Evolutionary conservation across 2,113 vertebrate species (phyloP), one percentile per base, ranked within the genome.

Genomic region (Ariopsis seemanni): DNA sequence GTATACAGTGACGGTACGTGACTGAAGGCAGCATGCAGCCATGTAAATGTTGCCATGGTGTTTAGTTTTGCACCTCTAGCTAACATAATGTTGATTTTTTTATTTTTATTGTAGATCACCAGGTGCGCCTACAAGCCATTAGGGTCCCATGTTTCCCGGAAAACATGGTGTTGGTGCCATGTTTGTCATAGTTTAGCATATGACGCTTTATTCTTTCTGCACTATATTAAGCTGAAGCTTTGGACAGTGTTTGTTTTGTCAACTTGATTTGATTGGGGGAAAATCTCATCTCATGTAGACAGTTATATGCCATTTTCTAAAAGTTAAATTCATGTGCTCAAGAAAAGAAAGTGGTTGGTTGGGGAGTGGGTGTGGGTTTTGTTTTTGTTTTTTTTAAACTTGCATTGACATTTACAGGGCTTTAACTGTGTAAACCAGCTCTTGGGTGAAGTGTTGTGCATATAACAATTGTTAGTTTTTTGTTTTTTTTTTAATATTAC

Each of bases 331-430:
- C 79, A 14, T 62, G 58, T 14, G 62, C 30, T 25, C 11, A 62
- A 82, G 79, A 62, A 62, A 82, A 6, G 79, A 58, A 82, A 42
- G 25, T 82, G 18, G 62, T 1, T 34, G 34, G 34, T 34, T 34
- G 2, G 34, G 34, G 34, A 1, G 34, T 34, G 34, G 34, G 34
- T 2, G 34, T 34, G 34, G 34, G 34, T 2, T 34, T 34, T 34
- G 7, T 81, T 82, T 82, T 82, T 82, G 25, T 82, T 12, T 81
- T 82, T 82, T 82, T 62, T 48, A 42, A 82, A 82, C 53, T 53
- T 58, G 53, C 53, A 80, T 80, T 34, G 53, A 78, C 75, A 53
- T 55, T 55, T 53, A 80, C 53, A 58, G 78, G 53, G n/a, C 78
- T 80, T 80, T 58, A 57, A 30, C 15, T 34, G 27, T 80, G n/a